Evolutionary conservation across 2,113 vertebrate species (phyloP).

Genomic region (Stegostoma tigrinum): DNA sequence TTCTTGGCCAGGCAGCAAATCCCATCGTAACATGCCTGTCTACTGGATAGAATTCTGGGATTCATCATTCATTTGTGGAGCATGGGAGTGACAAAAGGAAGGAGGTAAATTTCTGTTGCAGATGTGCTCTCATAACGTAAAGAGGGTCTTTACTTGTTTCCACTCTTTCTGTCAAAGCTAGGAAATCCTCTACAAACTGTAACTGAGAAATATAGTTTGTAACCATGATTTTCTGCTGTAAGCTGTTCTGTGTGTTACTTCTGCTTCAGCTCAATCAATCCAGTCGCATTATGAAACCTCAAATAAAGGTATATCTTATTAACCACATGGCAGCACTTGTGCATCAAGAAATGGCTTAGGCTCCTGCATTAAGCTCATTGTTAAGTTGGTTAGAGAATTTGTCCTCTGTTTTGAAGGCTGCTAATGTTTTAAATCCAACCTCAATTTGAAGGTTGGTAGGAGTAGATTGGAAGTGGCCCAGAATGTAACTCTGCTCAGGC

Average conservation of each 20-base stretch:
- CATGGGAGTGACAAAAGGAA: neutral
- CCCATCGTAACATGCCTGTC: neutral
- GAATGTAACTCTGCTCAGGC: neutral
- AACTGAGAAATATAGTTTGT: neutral
- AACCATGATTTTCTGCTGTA: neutral
- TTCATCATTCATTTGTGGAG: neutral
- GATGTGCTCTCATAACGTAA: neutral
- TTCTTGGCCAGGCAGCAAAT: neutral
- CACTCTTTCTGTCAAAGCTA: neutral
- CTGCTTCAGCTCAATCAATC: neutral
- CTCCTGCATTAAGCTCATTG: neutral
- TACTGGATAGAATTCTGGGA: neutral
- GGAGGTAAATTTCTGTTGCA: neutral
- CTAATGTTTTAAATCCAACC: neutral
- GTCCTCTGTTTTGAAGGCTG: neutral
- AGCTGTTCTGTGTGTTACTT: neutral
- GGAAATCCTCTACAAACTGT: neutral
- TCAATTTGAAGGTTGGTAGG: neutral
- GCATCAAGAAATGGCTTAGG: neutral
- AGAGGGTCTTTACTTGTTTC: neutral
- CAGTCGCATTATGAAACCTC: neutral
- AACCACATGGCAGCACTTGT: neutral
- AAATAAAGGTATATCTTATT: neutral
- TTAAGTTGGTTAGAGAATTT: neutral
- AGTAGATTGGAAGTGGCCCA: neutral